Conservation (phyloP, 2,797 vertebrate species). For the Novumbra hubbsi region DNA sequence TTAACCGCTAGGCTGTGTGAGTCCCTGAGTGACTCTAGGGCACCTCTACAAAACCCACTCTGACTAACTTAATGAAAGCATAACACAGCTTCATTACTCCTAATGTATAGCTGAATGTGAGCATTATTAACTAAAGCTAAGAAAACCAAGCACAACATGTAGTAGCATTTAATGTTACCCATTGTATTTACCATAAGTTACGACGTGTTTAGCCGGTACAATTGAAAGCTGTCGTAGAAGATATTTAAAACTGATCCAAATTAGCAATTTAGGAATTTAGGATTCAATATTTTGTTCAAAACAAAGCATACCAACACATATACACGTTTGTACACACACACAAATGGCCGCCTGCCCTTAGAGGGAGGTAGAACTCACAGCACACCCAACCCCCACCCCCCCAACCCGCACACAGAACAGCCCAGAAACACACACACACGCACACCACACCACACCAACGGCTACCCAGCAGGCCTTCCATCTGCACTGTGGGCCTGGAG, state of each 20-base stretch:
- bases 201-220: not conserved
- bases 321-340: not conserved
- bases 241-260: not conserved
- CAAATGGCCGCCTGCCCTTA: not conserved
- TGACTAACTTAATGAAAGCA: conserved; percentile 17
- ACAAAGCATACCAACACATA: not conserved
- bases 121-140: conserved; percentile 2
- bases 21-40: conserved; percentile 9
- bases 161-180: conserved; percentile 5
- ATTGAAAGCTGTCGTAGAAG: not conserved
- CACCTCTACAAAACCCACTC: not conserved
- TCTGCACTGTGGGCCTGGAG: conserved; percentile 17
- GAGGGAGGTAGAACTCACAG: conserved; percentile 4
- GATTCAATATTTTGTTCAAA: not conserved
- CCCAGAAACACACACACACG: not conserved
- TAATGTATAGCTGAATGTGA: conserved; percentile 20
- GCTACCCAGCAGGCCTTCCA: conserved; percentile 4
- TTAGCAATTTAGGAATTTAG: not conserved
- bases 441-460: not conserved
- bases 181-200: not conserved
- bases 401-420: not conserved
- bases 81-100: conserved; percentile 13
- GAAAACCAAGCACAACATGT: conserved; percentile 5
- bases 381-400: not conserved
- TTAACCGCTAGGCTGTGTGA: conserved; percentile 25